These are phyloP conservation scores for Mormyrus proboscirostris DNA, from an alignment of 2,797 vertebrate species.

Conservation along the genomic window DNA sequence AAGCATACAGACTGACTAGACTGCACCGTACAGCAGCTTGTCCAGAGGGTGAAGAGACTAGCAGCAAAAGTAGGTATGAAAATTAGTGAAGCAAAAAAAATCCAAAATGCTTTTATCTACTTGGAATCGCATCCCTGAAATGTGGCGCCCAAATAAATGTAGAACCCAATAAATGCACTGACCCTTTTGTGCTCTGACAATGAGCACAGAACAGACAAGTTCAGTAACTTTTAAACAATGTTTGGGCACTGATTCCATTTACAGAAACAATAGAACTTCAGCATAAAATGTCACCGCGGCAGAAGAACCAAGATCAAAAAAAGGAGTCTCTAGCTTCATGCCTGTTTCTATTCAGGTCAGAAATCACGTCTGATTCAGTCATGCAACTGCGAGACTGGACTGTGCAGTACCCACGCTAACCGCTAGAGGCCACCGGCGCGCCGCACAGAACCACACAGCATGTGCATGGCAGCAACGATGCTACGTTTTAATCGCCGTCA, in stretches of 20 bases:
- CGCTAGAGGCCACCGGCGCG: background rate
- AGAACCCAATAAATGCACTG: slow-evolving; percentile 37
- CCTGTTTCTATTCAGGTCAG: background rate
- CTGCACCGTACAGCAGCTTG: background rate
- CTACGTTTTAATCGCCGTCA: background rate
- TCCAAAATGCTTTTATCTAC: slow-evolving; percentile 33
- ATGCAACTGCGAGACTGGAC: background rate
- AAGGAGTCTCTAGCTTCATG: background rate
- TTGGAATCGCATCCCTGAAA: slow-evolving; percentile 27
- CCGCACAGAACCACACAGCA: background rate
- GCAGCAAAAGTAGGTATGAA: slow-evolving; percentile 42
- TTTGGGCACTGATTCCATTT: background rate
- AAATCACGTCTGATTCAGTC: background rate
- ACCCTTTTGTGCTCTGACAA: slow-evolving; percentile 5
- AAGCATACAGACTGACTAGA: background rate
- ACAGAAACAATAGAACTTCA: background rate
- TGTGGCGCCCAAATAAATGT: slow-evolving; percentile 49
- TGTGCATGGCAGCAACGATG: background rate
- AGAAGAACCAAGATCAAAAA: background rate
- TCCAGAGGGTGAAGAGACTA: slow-evolving; percentile 32
- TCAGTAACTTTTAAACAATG: background rate
- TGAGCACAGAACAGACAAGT: background rate
- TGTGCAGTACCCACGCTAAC: background rate
- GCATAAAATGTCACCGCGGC: background rate
- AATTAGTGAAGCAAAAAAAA: slow-evolving; percentile 42